Evolutionary conservation across 2,113 vertebrate species (phyloP), one percentile per base, ranked within the genome.

Genomic region (Oreocharis arfaki): DNA sequence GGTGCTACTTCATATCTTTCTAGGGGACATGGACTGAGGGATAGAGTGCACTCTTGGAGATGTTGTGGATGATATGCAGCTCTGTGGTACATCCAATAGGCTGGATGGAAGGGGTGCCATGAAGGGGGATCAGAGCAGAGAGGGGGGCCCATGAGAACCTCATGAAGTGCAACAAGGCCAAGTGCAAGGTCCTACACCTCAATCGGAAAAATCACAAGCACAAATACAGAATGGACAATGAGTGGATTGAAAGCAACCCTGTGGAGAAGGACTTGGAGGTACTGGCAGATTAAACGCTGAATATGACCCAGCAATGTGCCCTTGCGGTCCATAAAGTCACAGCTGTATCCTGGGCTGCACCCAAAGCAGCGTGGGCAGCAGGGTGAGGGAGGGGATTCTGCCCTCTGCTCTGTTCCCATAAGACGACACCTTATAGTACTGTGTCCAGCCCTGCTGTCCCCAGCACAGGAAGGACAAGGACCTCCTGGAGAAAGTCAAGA

Each of bases 21-120:
- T 18, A 17, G 19, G 53, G 0, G 1, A 30, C 24, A 6, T 3
- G 10, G 9, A 20, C 23, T 35, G 24, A 24, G 13, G 20, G 16
- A 33, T 17, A 17, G 33, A 67, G 23, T 0, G 0, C 28, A 59
- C 9, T 33, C 23, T 16, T 9, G 11, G 11, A 10, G 39, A 52
- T 27, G 11, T 15, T 53, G 23, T 10, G 19, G 33, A 9, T 67
- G 28, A 30, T 27, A 24, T 0, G 0, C 27, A 75, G 59, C 33
- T 46, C 23, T 60, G 60, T 15, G 23, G 33, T 60, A 16, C 46
- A 30, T 46, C n/a, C 69, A 67, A 1, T 6, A n/a, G 3, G 16
- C 16, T 53, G 39, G 16, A 52, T n/a, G 52, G 28, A 46, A 46
- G 61, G 13, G 28, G 17, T 53, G 7, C 13, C 33, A 17, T 30